Base-by-base conservation (phyloP, 2,113 vertebrate genomes). In the Phoxinus phoxinus region DNA sequence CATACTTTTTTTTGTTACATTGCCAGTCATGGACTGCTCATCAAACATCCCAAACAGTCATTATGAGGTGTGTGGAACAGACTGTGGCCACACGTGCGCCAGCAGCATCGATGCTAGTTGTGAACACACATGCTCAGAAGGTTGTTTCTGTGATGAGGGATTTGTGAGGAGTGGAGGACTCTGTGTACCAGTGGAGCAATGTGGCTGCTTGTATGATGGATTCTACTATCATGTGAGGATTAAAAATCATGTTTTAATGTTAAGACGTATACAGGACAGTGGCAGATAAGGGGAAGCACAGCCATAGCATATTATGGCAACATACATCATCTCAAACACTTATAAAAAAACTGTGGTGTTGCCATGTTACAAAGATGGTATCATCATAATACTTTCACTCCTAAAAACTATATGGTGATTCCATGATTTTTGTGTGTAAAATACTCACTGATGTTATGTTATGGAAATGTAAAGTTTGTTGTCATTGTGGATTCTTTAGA, bases 151-250 rank as follows among this genome's bases (percentile, higher is more conserved):
- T 46, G 11, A 94, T 6, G 82, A 92, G 0, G 92, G 93, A 3
- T 96, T 94, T 2, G 13, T 86, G 13, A 88, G 91, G 73, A 96
- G 95, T 1, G 89, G 94, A 0, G 75, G 90, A 0, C 80, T 46
- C 0, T 96, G 96, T 3, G 92, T 97, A 1, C 92, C 93, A 3
- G 0, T 53, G 0, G 89, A 93, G n/a, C 86, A 32, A 0, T 96
- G 96, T 4, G 94, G 95, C 0, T 97, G 96, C 77, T 87, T 84
- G 3, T 84, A 94, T 4, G 10, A 89, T 0, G 92, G 90, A 3
- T 87, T 90, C 89, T 96, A 96, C 86, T 90, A 92, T 82, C 85
- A 92, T 15, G 85, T 89, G 1, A 72, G 79, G 35, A 61, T n/a
- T 75, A 25, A 27, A 32, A 2, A 32, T 12, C 7, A 21, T 21